phyloP scores from a whole-genome alignment of 2,888 invertebrate species.

The Acleris holmiana region DNA sequence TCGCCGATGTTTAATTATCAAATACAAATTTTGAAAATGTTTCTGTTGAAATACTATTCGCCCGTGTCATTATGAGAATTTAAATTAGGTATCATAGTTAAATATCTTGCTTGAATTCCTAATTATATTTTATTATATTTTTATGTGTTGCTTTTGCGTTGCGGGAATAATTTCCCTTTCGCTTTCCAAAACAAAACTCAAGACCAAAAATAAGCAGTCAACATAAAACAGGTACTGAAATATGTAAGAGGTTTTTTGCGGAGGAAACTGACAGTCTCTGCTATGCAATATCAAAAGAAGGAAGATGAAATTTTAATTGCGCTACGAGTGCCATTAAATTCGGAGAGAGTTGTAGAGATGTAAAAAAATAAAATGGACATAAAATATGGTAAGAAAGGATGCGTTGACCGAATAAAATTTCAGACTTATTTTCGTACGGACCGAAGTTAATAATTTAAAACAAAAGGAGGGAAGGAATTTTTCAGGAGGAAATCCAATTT shows the following conservation, averaged over 20 bases:
- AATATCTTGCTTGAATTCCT: no score
- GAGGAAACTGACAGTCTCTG: conserved; percentile 8
- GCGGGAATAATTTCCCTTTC: conserved; percentile 15
- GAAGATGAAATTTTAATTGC: conserved; percentile 30
- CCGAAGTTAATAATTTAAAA: not conserved
- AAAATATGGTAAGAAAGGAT: not conserved
- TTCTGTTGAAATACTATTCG: no score
- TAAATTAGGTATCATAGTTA: no score
- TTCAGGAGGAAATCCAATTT: not conserved
- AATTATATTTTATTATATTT: no score
- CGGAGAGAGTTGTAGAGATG: not conserved
- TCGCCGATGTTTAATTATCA: no score
- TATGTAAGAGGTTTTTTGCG: conserved; percentile 28
- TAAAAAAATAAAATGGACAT: not conserved
- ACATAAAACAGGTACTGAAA: conserved; percentile 24
- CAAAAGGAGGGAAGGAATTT: not conserved
- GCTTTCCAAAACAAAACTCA: conserved; percentile 15
- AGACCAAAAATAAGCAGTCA: conserved; percentile 19
- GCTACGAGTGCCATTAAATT: conserved; percentile 15
- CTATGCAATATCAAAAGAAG: conserved; percentile 34
- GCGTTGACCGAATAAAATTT: not conserved
- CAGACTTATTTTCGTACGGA: no score
- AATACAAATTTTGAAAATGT: no score
- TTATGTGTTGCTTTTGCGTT: no score
- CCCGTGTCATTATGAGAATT: no score